Evolutionary conservation across 1,140 invertebrate genomes (phyloP).

Genomic region (Drosophila asahinai): DNA sequence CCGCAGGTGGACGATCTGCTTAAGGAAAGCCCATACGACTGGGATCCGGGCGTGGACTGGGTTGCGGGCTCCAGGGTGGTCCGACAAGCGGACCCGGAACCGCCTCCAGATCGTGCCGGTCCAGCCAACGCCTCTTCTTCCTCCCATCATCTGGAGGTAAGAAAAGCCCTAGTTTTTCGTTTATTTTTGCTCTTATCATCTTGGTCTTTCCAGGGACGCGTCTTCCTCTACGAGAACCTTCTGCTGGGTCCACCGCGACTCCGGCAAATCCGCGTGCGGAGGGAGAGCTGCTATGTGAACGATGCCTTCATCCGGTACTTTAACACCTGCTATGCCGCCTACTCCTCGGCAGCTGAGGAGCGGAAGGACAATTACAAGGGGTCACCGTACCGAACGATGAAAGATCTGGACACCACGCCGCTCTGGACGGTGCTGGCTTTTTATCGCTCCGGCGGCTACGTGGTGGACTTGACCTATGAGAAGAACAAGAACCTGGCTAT

Average conservation of each 20-base stretch:
- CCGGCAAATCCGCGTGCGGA: slow-evolving; percentile 66
- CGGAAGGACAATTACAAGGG: slow-evolving; percentile 2
- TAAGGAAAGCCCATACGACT: not conserved
- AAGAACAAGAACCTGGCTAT: slow-evolving; percentile 32
- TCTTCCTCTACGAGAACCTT: slow-evolving; percentile 70
- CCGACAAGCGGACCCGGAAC: not conserved
- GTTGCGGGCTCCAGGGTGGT: not conserved
- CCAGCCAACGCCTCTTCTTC: no score
- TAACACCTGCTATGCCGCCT: slow-evolving; percentile 66
- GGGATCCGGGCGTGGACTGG: not conserved
- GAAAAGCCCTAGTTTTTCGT: no score
- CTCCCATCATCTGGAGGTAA: slow-evolving; percentile 4
- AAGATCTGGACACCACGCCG: slow-evolving; percentile 34
- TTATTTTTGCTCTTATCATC: not conserved
- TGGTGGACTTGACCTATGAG: slow-evolving; percentile 47
- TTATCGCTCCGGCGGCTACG: slow-evolving; percentile 67
- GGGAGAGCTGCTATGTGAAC: slow-evolving; percentile 67
- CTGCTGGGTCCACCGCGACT: slow-evolving; percentile 73
- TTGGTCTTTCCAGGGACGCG: slow-evolving; percentile 22
- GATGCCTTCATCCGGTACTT: slow-evolving; percentile 76
- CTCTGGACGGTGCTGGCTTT: slow-evolving; percentile 55
- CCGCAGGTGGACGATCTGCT: not conserved
- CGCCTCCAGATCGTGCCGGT: no score
- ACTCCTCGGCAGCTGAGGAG: slow-evolving; percentile 44
- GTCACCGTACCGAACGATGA: slow-evolving; percentile 35